phyloP scores from a whole-genome alignment of 2,888 invertebrate genomes.

The Drosophila kuntzei region DNA sequence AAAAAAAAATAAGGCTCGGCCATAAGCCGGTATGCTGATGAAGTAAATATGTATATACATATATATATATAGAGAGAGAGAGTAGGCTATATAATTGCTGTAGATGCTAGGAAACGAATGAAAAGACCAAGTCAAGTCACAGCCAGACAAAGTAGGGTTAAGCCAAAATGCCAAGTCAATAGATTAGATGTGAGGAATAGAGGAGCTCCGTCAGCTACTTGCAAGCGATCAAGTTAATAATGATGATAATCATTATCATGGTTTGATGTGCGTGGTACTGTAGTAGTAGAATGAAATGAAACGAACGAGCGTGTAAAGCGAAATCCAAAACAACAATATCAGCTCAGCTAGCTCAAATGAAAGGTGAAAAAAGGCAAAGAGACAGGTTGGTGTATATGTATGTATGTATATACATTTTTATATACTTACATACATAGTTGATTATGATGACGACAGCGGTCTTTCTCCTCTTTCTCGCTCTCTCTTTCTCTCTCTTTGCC shows the following conservation, averaged over 20 bases:
- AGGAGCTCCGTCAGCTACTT: conserved; percentile 1
- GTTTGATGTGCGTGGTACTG: conserved; percentile 15
- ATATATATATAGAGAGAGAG: not conserved
- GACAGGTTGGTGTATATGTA: conserved; percentile 38
- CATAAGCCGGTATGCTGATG: conserved; percentile 31
- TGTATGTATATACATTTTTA: conserved; percentile 14
- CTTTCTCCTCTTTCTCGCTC: not conserved
- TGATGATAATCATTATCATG: conserved; percentile 33
- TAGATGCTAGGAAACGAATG: conserved; percentile 2
- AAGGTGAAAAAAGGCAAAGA: conserved; percentile 75
- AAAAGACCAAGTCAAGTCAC: not conserved
- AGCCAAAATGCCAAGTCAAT: conserved; percentile 38
- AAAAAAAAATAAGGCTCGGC: not conserved
- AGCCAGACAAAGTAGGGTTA: conserved; percentile 9
- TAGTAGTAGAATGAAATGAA: conserved; percentile 27
- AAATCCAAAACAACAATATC: conserved; percentile 26
- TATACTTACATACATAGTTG: conserved; percentile 15
- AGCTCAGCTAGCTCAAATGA: conserved; percentile 53
- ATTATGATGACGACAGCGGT: conserved; percentile 31
- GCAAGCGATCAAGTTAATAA: conserved; percentile 26
- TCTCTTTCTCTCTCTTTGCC: conserved; percentile 7
- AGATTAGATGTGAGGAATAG: conserved; percentile 38
- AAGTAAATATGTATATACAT: too few relatives aligned
- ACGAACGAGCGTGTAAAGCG: conserved; percentile 53
- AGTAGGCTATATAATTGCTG: not conserved